phyloP scores from a whole-genome alignment of 2,113 vertebrate genomes.

The Oreotrochilus melanogaster region DNA sequence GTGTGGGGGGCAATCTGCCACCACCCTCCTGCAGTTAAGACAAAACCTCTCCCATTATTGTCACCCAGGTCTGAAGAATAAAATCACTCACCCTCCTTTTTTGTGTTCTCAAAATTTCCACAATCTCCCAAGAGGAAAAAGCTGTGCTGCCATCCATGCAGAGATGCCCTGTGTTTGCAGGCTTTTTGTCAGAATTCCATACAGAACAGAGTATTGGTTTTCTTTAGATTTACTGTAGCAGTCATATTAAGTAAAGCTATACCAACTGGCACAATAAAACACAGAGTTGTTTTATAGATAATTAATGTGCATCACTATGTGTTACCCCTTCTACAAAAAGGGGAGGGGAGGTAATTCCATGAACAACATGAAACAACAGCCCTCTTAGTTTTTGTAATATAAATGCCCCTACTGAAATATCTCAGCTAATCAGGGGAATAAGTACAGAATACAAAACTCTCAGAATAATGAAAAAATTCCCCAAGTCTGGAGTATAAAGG shows the following conservation, averaged over 20 bases:
- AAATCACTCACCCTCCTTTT: neutral
- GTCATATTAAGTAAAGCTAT: neutral
- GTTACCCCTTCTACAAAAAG: neutral
- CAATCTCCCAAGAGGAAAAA: neutral
- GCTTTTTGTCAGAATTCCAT: neutral
- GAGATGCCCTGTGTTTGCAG: neutral
- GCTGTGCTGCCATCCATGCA: neutral
- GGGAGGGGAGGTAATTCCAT: neutral
- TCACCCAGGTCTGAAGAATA: neutral
- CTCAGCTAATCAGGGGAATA: conserved; percentile 26
- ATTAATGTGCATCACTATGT: neutral
- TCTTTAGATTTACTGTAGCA: neutral
- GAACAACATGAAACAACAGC: neutral
- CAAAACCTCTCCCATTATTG: neutral
- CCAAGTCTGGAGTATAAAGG: conserved; percentile 23
- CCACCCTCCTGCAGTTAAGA: neutral
- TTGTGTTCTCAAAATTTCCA: neutral
- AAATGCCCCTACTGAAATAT: conserved; percentile 2
- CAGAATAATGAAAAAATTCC: conserved; percentile 62
- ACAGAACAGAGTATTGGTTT: neutral
- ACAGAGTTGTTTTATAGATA: neutral
- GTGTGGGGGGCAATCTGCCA: neutral
- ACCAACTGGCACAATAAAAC: neutral
- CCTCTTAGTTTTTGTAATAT: neutral
- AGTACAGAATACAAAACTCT: conserved; percentile 20